These are phyloP conservation scores for Leptosomus discolor DNA, from an alignment of 2,113 vertebrate species.

Conservation along the genomic window DNA sequence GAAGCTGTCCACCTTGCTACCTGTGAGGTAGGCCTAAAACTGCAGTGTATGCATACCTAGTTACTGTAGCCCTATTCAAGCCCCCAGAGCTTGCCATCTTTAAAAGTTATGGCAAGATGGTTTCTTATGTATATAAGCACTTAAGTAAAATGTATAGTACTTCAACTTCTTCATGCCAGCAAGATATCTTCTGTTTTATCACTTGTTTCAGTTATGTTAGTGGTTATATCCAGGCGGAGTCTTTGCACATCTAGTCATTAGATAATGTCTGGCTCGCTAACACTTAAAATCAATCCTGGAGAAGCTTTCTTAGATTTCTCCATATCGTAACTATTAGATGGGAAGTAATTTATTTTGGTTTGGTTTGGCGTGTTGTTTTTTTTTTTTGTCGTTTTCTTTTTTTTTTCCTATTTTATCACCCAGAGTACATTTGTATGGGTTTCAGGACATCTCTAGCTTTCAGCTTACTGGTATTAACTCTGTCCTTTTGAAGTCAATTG, in stretches of 20 bases:
- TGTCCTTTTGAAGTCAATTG: not conserved
- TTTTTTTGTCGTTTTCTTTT: too few relatives aligned
- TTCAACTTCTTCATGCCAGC: not conserved
- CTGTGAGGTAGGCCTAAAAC: not conserved
- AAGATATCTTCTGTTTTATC: not conserved
- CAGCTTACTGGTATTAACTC: not conserved
- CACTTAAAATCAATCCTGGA: not conserved
- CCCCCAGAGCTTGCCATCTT: not conserved
- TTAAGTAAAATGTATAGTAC: not conserved
- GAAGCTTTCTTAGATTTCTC: not conserved
- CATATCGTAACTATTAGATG: not conserved
- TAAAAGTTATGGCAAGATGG: not conserved
- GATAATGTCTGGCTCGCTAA: not conserved
- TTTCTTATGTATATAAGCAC: not conserved
- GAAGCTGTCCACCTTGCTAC: not conserved
- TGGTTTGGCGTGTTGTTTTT: not conserved
- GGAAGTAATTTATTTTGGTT: not conserved
- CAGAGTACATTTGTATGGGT: not conserved
- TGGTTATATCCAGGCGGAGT: not conserved
- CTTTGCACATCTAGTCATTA: not conserved
- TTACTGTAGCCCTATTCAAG: not conserved
- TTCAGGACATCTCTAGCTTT: not conserved
- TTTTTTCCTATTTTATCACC: not conserved
- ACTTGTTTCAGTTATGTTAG: not conserved
- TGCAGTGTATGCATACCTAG: accelerated